phyloP scores from a whole-genome alignment of 2,113 vertebrate species.

The Elephantulus edwardii region DNA sequence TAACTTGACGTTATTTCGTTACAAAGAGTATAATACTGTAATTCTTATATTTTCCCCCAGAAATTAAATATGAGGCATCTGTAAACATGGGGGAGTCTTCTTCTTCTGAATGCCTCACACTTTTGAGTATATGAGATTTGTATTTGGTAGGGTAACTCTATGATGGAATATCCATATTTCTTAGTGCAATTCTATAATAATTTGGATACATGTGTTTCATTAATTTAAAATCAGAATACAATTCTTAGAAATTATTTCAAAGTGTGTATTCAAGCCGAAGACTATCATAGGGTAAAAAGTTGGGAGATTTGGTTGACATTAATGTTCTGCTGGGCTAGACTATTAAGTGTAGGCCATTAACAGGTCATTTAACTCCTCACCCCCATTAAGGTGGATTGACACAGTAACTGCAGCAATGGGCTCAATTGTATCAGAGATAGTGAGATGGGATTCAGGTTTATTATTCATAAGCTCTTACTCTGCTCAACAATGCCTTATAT shows the following conservation, averaged over 20 bases:
- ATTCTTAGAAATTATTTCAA: not conserved
- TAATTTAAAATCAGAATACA: not conserved
- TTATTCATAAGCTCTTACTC: not conserved
- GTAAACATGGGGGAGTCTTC: fast-evolving
- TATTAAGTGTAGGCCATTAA: not conserved
- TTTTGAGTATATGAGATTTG: not conserved
- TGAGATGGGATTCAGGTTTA: too few relatives aligned
- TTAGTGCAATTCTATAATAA: not conserved
- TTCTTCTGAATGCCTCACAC: not conserved
- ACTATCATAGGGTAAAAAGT: not conserved
- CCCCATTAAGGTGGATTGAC: too few relatives aligned
- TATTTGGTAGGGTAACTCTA: not conserved
- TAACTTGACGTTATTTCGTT: not conserved
- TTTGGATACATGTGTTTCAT: not conserved
- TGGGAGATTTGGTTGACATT: not conserved
- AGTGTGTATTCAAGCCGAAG: not conserved
- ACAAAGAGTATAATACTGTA: not conserved
- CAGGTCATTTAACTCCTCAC: not conserved
- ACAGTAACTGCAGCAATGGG: too few relatives aligned
- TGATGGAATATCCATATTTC: not conserved
- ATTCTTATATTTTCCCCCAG: not conserved
- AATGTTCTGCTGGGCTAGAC: not conserved
- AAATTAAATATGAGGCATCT: not conserved
- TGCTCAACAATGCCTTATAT: too few relatives aligned
- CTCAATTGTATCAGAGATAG: too few relatives aligned